Base-by-base conservation (phyloP, 2,888 invertebrate genomes). In the Hypselothyrea guttata region DNA sequence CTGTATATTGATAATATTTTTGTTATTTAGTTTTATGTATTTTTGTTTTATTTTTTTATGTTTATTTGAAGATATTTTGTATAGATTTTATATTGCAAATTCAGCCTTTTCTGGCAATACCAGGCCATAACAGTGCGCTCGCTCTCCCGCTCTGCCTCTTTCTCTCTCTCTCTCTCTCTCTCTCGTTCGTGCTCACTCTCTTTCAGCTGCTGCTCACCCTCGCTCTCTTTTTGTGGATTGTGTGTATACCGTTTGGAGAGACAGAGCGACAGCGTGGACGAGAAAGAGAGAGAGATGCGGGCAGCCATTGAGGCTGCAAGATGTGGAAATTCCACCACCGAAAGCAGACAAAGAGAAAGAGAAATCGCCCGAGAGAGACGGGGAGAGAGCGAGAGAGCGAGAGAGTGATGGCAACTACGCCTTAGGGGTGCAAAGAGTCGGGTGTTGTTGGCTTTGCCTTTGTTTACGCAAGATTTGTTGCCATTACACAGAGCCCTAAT, bases 401-500 rank as follows among this genome's bases (percentile, higher is more conserved):
- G 15, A 41, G 40, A 2, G 56, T 4, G 15, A 2, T 15, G 33
- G 15, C 52, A 13, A 28, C 15, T 45, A 16, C 33, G 16, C 16
- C 22, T 16, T 41, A 47, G 75, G 75, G 75, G 71, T 75, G 75
- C 45, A 61, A 64, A 61, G 55, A 55, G 71, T 62, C 64, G 60
- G 63, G 11, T 18, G 22, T 2, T 22, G 41, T 62, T 62, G 40
- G 62, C 53, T 47, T 22, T 70, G 64, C 65, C 81, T 76, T 82
- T 85, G 85, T 82, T 85, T 85, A 85, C 84, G 81, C 84, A 83
- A 81, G 83, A 81, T 81, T 81, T 81, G 84, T 83, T 85, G 85
- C 84, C 85, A 85, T 81, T 81, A 83, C 41, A 60, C 41, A 60
- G 65, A 16, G 54, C 68, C 69, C 62, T 81, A 81, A 81, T 83